Conservation (phyloP, 1,140 invertebrate genomes). For the Antheraea pernyi region DNA sequence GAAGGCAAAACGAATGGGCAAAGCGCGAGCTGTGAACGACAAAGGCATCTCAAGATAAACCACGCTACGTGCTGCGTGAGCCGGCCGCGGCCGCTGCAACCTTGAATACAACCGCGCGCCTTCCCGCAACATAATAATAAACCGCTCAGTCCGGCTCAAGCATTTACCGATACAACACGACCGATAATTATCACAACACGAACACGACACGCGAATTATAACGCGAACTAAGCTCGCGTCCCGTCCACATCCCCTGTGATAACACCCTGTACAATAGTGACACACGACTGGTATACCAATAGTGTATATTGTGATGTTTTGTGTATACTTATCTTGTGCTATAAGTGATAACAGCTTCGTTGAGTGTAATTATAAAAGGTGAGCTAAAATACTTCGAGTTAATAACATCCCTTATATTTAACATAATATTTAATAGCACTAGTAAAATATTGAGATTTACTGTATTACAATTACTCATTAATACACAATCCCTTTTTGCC, state of each 20-base stretch:
- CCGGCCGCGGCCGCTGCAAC: slow-evolving; percentile 58
- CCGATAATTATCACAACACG: slow-evolving; percentile 33
- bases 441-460: neutral
- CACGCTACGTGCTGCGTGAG: slow-evolving; percentile 54
- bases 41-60: slow-evolving; percentile 68
- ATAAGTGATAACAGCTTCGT: slow-evolving; percentile 39
- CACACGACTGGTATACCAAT: slow-evolving; percentile 34
- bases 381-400: slow-evolving; percentile 13
- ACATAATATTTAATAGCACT: too few relatives aligned
- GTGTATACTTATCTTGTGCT: slow-evolving; percentile 47
- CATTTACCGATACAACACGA: slow-evolving; percentile 67
- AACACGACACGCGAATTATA: slow-evolving; percentile 13
- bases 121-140: slow-evolving; percentile 72
- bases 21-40: slow-evolving; percentile 56
- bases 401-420: neutral
- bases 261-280: slow-evolving; percentile 14
- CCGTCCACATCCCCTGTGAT: slow-evolving; percentile 7
- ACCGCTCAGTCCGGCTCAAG: slow-evolving; percentile 67
- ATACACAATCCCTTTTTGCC: slow-evolving; percentile 5
- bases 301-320: slow-evolving; percentile 56
- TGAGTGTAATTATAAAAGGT: slow-evolving; percentile 39
- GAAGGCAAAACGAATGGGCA: too few relatives aligned
- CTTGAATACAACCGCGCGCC: slow-evolving; percentile 67
- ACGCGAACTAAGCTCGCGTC: neutral
- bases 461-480: neutral